Percentiles rank a stretch among this genome's conserved stretches.
phyloP scores from a whole-genome alignment of 2,113 vertebrate genomes.

The Lamprologus ornatipinnis region DNA sequence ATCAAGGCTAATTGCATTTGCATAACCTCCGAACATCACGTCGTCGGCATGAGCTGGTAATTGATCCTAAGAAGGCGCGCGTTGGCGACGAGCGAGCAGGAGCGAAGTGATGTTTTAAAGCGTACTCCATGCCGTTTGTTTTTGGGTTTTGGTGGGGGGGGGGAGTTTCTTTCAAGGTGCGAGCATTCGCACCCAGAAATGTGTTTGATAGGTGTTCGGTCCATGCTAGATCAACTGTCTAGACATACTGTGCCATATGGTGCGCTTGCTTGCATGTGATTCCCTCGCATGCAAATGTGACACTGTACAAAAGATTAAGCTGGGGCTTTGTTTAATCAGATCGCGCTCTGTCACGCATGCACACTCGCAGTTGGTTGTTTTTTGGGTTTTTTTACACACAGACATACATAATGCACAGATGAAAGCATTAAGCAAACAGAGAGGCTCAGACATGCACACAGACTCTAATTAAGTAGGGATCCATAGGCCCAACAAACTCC shows the following conservation, averaged over 20 bases:
- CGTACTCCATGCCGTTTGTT: not conserved
- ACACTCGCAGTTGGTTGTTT: not conserved
- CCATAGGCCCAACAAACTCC: constrained; percentile 41
- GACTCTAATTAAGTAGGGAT: constrained; percentile 58
- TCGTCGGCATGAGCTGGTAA: constrained; percentile 24
- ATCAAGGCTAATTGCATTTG: constrained; percentile 82
- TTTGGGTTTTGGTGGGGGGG: not conserved
- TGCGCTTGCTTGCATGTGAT: constrained; percentile 11
- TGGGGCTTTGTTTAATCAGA: constrained; percentile 45
- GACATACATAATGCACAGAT: constrained; percentile 29
- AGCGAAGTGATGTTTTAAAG: not conserved
- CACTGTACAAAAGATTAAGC: constrained; percentile 54
- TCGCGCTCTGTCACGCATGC: constrained; percentile 11
- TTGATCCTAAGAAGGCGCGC: not conserved
- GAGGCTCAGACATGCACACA: constrained; percentile 18
- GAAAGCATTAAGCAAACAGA: constrained; percentile 51
- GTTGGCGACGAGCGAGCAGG: not conserved
- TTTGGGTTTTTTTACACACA: not conserved
- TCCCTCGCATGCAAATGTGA: constrained; percentile 64
- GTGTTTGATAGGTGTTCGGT: not conserved
- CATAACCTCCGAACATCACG: constrained; percentile 67
- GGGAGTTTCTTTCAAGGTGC: not conserved
- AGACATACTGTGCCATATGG: constrained; percentile 57
- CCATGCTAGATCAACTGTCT: not conserved
- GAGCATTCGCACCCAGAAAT: not conserved